A percentile compares a stretch with the other conserved stretches of the same genome.
Evolutionary conservation across 1,140 invertebrate genomes (phyloP).

Genomic region (Cylas formicarius): DNA sequence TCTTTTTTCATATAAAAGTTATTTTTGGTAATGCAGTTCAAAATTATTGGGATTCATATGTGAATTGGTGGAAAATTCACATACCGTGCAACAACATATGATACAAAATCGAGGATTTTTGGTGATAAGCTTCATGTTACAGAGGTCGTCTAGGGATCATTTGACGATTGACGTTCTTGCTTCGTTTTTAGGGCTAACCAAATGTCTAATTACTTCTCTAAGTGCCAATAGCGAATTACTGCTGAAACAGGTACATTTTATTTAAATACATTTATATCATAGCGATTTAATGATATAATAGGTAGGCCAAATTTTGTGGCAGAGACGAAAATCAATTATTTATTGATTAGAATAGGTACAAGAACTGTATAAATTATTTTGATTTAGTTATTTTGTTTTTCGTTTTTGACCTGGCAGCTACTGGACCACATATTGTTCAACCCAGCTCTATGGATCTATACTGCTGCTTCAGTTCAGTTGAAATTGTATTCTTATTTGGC

Average conservation of each 20-base stretch:
- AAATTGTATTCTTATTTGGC: slow-evolving; percentile 95
- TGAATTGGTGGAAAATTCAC: slow-evolving; percentile 92
- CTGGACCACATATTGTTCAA: slow-evolving; percentile 99
- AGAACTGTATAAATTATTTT: slow-evolving; percentile 54
- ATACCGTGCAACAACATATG: slow-evolving; percentile 98
- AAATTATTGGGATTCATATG: slow-evolving; percentile 95
- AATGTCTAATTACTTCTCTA: slow-evolving; percentile 91
- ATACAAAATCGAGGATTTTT: slow-evolving; percentile 96
- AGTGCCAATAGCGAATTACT: slow-evolving; percentile 89
- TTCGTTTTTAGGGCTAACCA: slow-evolving; percentile 90
- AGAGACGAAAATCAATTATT: too few species aligned
- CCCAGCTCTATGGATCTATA: slow-evolving; percentile 97
- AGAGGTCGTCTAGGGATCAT: slow-evolving; percentile 88
- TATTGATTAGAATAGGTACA: too few species aligned
- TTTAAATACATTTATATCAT: too few species aligned
- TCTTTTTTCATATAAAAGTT: background rate
- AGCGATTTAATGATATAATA: too few species aligned
- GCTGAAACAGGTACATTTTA: slow-evolving; percentile 95
- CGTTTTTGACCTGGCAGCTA: slow-evolving; percentile 81
- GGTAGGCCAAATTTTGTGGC: too few species aligned
- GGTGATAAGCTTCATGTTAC: slow-evolving; percentile 95
- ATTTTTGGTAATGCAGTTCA: slow-evolving; percentile 62
- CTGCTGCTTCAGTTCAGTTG: slow-evolving; percentile 91
- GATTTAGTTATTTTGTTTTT: slow-evolving; percentile 69
- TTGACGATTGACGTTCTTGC: slow-evolving; percentile 87